Conservation (phyloP, 2,797 vertebrate genomes). For the Neosilurus hyrtlii region DNA sequence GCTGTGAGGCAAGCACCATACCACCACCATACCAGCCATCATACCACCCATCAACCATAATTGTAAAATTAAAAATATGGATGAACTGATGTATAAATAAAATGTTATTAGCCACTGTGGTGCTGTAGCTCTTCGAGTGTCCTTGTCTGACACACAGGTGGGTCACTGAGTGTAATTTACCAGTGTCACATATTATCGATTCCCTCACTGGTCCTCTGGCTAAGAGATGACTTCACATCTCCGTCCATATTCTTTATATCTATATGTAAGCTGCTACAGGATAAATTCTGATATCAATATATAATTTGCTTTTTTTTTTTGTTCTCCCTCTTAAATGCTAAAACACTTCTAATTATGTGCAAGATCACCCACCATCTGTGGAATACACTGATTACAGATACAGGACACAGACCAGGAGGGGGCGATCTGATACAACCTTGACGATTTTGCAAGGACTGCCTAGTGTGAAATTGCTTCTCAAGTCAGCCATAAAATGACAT, state of each 20-base stretch:
- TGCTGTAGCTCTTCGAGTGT: slow-evolving; percentile 33
- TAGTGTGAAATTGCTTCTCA: slow-evolving; percentile 29
- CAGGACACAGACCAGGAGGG: slow-evolving; percentile 3
- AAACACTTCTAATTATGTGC: neutral
- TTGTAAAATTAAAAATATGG: neutral
- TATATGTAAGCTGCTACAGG: neutral
- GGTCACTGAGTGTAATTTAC: slow-evolving; percentile 48
- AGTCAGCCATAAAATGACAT: slow-evolving; percentile 21
- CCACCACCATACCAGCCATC: too few relatives aligned
- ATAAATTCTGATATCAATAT: neutral
- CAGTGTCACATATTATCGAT: slow-evolving; percentile 49
- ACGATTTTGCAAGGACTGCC: slow-evolving; percentile 12
- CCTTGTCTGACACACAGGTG: slow-evolving; percentile 43
- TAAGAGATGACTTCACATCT: slow-evolving; percentile 25
- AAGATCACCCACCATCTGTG: neutral
- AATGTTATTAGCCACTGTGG: neutral
- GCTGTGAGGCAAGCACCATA: too few relatives aligned
- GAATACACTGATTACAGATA: slow-evolving; percentile 9
- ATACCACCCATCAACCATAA: too few relatives aligned
- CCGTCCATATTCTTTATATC: neutral
- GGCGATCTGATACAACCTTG: slow-evolving; percentile 21
- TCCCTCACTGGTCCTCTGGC: slow-evolving; percentile 29
- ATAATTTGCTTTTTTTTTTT: neutral
- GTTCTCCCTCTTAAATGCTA: neutral
- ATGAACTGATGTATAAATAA: neutral